Evolutionary conservation across 2,797 vertebrate genomes (phyloP).

Genomic region (Brotula barbata): DNA sequence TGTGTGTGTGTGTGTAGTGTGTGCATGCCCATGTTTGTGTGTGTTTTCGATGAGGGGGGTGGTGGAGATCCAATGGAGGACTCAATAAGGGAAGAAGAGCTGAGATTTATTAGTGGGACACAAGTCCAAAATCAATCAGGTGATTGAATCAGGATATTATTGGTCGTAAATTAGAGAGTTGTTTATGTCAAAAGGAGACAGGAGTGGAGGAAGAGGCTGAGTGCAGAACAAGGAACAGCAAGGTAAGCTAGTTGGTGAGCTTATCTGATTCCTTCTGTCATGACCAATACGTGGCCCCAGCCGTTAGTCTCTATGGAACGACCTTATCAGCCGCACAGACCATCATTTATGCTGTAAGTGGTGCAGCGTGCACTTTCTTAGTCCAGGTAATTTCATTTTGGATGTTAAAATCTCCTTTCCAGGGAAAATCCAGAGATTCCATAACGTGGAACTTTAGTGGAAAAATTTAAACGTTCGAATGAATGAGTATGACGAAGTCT

Average conservation of each 20-base stretch:
- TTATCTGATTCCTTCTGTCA: constrained; percentile 72
- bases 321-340: constrained; percentile 38
- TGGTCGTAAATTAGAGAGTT: constrained; percentile 80
- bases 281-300: constrained; percentile 52
- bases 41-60: constrained; percentile 44
- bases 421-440: constrained; percentile 17
- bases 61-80: constrained; percentile 83
- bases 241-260: constrained; percentile 66
- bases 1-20: constrained; percentile 26
- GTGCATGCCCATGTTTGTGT: constrained; percentile 1
- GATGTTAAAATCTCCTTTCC: constrained; percentile 21
- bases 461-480: constrained; percentile 19
- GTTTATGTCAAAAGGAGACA: constrained; percentile 73
- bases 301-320: constrained; percentile 49
- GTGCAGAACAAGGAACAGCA: constrained; percentile 60
- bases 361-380: constrained; percentile 31
- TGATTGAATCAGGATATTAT: constrained; percentile 87
- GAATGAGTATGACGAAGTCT: background rate
- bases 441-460: constrained; percentile 13
- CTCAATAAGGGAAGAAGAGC: constrained; percentile 93
- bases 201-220: constrained; percentile 58
- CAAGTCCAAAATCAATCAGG: constrained; percentile 84
- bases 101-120: constrained; percentile 83
- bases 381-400: constrained; percentile 41
- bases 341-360: constrained; percentile 29